Base-by-base conservation (phyloP, 1,140 invertebrate species). In the Drosophila chauvacae region DNA sequence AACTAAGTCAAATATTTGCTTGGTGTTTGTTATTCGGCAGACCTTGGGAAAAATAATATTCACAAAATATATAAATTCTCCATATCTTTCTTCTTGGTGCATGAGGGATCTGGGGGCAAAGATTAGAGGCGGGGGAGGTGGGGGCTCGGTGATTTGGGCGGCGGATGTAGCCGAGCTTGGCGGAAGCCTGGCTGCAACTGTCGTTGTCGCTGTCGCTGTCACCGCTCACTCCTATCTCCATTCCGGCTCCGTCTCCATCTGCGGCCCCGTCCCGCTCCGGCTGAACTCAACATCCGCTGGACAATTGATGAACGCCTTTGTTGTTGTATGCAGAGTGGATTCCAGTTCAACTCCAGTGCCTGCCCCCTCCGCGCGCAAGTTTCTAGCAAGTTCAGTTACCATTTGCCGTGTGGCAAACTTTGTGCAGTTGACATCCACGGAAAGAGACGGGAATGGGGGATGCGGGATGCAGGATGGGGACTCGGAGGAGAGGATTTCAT, bases 221-320 rank as follows among this genome's bases (percentile, higher is more conserved):
- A 75, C 65, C 30, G 51, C 65, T 60, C 66, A 71, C 68, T 35
- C 70, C 18, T 30, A 71, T 58, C 53, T 71, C 37, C 14, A 71
- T 68, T 66, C 62, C 53, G 13, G 16, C 28, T 58, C 35, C 45
- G 7, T 13, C 28, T 33, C 23, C 33, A 18, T 26, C 20, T 44
- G 7, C 37, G n/a, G 7, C 41, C 35, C 35, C 41, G 11, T 18
- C 30, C 33, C 45, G 14, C 39, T 37, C 53, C n/a, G 65, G 60
- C 83, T 90, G 84, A 80, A 82, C 68, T 82, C 70, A 84, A 84
- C 84, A 90, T 88, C 84, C 84, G 84, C 84, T 69, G 84, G 84
- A 88, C 84, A 88, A 88, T 88, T 88, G 84, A 88, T 84, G 84
- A 90, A 90, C 76, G 84, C 84, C 51, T 83, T 78, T 86, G 82